Conservation (phyloP, 2,113 vertebrate species). For the Dasyprocta punctata region DNA sequence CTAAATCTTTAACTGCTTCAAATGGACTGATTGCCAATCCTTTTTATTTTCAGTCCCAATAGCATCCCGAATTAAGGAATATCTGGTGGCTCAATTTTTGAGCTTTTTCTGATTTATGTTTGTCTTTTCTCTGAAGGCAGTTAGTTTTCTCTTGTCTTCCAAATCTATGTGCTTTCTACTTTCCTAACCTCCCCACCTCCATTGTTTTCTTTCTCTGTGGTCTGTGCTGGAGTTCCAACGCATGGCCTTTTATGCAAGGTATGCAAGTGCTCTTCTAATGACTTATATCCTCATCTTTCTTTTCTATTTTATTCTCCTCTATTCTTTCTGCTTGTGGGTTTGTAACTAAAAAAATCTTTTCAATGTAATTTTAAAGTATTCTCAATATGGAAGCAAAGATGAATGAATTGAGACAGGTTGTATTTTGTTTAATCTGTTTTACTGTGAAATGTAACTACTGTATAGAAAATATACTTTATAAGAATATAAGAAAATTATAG, state of each 20-base stretch:
- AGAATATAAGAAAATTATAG: neutral
- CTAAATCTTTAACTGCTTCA: neutral
- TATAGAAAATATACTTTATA: too few species aligned
- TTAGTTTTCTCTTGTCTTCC: neutral
- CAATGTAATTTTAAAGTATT: constrained; percentile 15
- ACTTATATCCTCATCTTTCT: neutral
- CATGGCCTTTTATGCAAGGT: neutral
- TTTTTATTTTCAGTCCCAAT: neutral
- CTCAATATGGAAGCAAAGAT: neutral
- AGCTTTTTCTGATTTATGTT: neutral
- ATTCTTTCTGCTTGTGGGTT: neutral
- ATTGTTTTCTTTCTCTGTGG: neutral
- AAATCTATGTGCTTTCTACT: neutral
- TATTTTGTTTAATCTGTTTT: neutral
- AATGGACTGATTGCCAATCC: neutral
- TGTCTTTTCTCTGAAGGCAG: neutral
- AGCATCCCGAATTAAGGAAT: neutral
- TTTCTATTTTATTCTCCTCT: neutral
- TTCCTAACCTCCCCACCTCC: neutral
- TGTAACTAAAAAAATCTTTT: neutral
- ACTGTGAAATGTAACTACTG: constrained; percentile 14
- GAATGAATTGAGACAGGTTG: neutral
- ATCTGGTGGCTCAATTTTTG: neutral
- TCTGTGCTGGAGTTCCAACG: neutral
- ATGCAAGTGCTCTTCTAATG: neutral